phyloP scores from a whole-genome alignment of 92 coral and sea anemone species.

The Bergia puertoricense region DNA sequence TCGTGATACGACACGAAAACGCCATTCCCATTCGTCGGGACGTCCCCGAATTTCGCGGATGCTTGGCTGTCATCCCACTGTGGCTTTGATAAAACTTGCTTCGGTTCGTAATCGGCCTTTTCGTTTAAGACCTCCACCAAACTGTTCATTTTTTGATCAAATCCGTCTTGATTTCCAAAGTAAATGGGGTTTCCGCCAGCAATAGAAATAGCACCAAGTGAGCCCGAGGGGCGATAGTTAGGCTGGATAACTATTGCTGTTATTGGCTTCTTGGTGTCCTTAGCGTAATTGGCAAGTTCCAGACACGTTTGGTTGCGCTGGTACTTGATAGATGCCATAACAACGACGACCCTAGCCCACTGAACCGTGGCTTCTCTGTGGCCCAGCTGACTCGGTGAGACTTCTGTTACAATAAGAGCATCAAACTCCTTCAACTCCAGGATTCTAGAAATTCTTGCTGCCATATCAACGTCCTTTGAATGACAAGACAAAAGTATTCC shows the following conservation, averaged over 20 bases:
- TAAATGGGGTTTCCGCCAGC: conserved; percentile 58
- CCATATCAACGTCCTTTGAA: conserved; percentile 58
- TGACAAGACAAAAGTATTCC: conserved; percentile 63
- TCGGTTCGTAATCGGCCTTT: conserved; percentile 46
- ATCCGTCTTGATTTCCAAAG: conserved; percentile 30
- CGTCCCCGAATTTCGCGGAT: conserved; percentile 40
- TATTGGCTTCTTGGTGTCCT: conserved; percentile 74
- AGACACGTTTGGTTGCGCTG: conserved; percentile 71
- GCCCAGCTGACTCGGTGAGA: conserved; percentile 53
- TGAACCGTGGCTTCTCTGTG: conserved; percentile 62
- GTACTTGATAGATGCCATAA: conserved; percentile 71
- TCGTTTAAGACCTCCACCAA: conserved; percentile 41
- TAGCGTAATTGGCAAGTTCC: conserved; percentile 79
- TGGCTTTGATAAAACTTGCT: conserved; percentile 24
- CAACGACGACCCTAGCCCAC: conserved; percentile 68
- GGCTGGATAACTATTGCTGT: conserved; percentile 63
- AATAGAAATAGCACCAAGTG: conserved; percentile 73
- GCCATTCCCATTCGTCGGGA: conserved; percentile 49
- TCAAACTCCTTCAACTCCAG: conserved; percentile 49
- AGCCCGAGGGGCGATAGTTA: conserved; percentile 70
- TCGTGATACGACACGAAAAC: conserved; percentile 65
- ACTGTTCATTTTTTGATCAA: conserved; percentile 26
- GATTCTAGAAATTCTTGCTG: conserved; percentile 45
- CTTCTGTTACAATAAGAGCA: conserved; percentile 59
- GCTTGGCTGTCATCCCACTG: conserved; percentile 30